Evolutionary conservation across 2,888 invertebrate genomes (phyloP), one percentile per base, ranked within the genome.

Genomic region (Patella caerulea): DNA sequence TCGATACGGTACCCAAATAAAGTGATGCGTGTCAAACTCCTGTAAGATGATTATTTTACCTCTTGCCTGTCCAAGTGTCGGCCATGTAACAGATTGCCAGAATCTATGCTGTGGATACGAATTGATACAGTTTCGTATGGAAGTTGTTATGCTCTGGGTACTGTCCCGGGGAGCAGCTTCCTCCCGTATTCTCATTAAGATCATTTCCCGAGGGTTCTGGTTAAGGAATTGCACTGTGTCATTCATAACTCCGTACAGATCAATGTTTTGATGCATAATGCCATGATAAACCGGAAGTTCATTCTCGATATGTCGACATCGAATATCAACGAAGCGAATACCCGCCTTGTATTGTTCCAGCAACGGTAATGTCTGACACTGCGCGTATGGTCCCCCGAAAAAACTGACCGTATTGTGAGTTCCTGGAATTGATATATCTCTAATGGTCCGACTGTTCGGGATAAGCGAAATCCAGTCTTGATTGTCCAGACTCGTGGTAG

Each of bases 321-420:
- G 65, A 24, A 65, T 65, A 65, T 65, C 65, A 17, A 65, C 19
- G 24, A 65, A 65, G 7, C 65, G 65, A 65, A 65, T 65, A 12
- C 65, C 65, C 2, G 65, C 65, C 24, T 65, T 65, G 24, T 24
- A 65, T 15, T 65, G 65, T 11, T 65, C 65, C 15, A 24, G 12
- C 24, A 65, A 65, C 24, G 24, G 24, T 65, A 65, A 65, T 11
- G 19, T 65, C 24, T 65, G 65, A 3, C 65, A 65, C 19, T 24
- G 65, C 9, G 65, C 65, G 24, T 24, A 65, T 14, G 15, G 19
- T 19, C 65, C 65, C 11, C 65, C 65, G 24, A 24, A 15, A 65
- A 65, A 65, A 65, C 65, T 65, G 12, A 65, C 65, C 24, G 65
- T 24, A 65, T 65, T 65, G 12, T 65, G 65, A 65, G 65, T 65